Evolutionary conservation across 2,113 vertebrate genomes (phyloP).

Genomic region (Hippoglossus stenolepis): DNA sequence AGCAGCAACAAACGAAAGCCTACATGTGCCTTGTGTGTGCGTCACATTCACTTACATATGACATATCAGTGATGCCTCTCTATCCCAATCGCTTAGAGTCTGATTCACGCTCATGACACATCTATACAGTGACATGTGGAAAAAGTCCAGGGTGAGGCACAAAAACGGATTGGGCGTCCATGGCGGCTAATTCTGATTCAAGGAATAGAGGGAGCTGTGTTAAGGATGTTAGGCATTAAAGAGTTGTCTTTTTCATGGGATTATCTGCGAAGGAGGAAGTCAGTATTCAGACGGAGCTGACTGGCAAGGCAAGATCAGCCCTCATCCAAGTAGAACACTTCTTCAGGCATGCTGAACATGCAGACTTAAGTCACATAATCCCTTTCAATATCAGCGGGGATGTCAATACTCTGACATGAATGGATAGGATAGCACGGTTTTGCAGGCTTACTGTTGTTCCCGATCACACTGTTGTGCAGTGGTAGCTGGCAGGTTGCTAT

Average conservation of each 20-base stretch:
- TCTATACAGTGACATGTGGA: conserved; percentile 30
- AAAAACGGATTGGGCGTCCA: conserved; percentile 53
- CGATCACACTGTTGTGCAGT: conserved; percentile 33
- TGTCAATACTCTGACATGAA: conserved; percentile 72
- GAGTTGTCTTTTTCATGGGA: conserved; percentile 72
- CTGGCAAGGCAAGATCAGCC: conserved; percentile 71
- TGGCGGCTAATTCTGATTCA: conserved; percentile 68
- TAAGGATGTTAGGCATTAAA: conserved; percentile 77
- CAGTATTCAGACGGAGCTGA: conserved; percentile 66
- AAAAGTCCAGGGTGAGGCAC: conserved; percentile 36
- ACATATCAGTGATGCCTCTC: conserved; percentile 38
- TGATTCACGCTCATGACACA: conserved; percentile 36
- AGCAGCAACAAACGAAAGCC: background rate
- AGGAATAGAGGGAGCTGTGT: conserved; percentile 58
- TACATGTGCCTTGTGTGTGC: background rate
- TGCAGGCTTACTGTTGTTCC: conserved; percentile 51
- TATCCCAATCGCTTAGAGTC: conserved; percentile 29
- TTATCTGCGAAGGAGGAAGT: conserved; percentile 72
- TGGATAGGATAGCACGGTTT: conserved; percentile 40
- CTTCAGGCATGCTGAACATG: conserved; percentile 76
- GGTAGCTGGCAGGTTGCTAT: conserved; percentile 49
- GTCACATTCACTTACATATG: conserved; percentile 1
- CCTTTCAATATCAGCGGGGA: conserved; percentile 69
- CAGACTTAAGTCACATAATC: conserved; percentile 78
- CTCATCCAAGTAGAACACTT: conserved; percentile 77